These are phyloP conservation scores for Nestor notabilis DNA, from an alignment of 2,113 vertebrate genomes.

Conservation along the genomic window DNA sequence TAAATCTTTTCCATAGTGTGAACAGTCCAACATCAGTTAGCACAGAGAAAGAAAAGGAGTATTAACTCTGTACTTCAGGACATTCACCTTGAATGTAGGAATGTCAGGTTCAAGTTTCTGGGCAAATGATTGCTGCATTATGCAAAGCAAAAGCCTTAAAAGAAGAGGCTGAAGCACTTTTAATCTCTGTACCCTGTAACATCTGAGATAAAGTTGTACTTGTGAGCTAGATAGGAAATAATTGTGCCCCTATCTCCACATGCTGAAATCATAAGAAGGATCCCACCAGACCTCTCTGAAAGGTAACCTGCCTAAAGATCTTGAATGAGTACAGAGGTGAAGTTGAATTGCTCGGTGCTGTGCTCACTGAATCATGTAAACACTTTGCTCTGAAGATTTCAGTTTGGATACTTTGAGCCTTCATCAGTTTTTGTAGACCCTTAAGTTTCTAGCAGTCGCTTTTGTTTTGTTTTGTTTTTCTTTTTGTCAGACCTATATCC, in stretches of 20 bases:
- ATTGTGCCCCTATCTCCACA: not conserved
- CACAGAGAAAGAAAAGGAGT: not conserved
- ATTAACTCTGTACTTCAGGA: not conserved
- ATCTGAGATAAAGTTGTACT: not conserved
- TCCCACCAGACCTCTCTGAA: not conserved
- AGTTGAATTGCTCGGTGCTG: not conserved
- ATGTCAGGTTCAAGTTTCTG: not conserved
- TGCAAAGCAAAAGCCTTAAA: not conserved
- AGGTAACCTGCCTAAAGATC: not conserved
- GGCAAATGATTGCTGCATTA: not conserved
- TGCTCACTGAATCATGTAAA: not conserved
- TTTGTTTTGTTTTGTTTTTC: not conserved
- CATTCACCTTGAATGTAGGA: not conserved
- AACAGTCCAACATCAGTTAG: not conserved
- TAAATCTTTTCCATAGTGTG: not conserved
- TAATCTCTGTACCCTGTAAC: not conserved
- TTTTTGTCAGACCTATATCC: not conserved
- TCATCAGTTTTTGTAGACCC: not conserved
- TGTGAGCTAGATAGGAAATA: not conserved
- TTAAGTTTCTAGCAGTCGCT: not conserved
- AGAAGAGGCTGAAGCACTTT: not conserved
- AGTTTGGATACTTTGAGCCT: not conserved
- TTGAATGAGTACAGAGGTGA: accelerated
- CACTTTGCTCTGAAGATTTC: not conserved
- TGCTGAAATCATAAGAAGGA: not conserved